Percentiles rank a stretch among this genome's conserved stretches.
phyloP scores from a whole-genome alignment of 2,888 invertebrate species.

The Oithona nana region DNA sequence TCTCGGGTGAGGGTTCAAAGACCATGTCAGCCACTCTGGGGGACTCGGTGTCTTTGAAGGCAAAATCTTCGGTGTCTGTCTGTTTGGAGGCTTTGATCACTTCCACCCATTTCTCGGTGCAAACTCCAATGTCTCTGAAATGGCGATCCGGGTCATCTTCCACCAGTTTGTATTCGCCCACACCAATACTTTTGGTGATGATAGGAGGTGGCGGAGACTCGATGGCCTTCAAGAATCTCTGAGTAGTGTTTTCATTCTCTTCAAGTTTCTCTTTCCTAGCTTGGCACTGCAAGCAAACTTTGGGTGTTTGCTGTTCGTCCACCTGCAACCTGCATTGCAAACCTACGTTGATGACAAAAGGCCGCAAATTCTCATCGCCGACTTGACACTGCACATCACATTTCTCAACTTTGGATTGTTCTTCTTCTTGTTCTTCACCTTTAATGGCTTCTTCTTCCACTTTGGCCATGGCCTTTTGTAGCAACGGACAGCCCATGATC shows the following conservation, averaged over 20 bases:
- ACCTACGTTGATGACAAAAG: conserved; percentile 11
- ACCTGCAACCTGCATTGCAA: conserved; percentile 7
- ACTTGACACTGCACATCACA: conserved; percentile 6
- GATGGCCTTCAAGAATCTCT: neutral
- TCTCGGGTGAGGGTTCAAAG: conserved; percentile 10
- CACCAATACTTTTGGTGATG: conserved; percentile 15
- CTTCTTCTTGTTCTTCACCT: neutral
- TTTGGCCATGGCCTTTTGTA: conserved; percentile 16
- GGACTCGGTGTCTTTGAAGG: conserved; percentile 17
- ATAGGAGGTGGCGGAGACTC: neutral
- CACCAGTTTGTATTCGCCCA: conserved; percentile 15
- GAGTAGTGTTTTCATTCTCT: neutral
- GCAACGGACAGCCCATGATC: conserved; percentile 15
- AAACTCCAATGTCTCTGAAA: conserved; percentile 12
- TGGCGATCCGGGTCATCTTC: conserved; percentile 12
- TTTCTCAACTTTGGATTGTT: neutral
- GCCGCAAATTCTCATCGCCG: conserved; percentile 11
- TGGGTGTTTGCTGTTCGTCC: neutral
- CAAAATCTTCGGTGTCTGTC: conserved; percentile 20
- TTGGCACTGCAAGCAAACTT: neutral
- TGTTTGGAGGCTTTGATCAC: conserved; percentile 22
- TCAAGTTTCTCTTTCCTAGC: neutral
- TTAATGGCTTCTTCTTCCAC: conserved; percentile 14
- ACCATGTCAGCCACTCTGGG: conserved; percentile 17
- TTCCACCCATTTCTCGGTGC: conserved; percentile 18